These are phyloP conservation scores for Trilocha varians DNA, from an alignment of 2,888 invertebrate species.

Conservation along the genomic window DNA sequence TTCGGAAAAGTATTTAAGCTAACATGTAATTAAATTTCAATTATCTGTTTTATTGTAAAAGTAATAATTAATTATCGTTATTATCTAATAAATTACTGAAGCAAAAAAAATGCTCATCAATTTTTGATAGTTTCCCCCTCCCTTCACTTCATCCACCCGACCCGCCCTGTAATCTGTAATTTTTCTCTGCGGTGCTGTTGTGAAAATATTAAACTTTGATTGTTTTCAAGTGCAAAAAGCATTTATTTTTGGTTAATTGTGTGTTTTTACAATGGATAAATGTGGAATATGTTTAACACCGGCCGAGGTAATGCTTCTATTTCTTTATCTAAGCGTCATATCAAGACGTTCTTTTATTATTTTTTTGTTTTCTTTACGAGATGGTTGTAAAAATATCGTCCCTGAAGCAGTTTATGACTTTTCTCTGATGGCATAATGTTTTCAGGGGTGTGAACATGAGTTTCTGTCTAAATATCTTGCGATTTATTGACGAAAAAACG, in stretches of 20 bases:
- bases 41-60: no score
- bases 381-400: slow-evolving; percentile 58
- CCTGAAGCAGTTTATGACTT: slow-evolving; percentile 14
- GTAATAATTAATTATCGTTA: no score
- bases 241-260: slow-evolving; percentile 23
- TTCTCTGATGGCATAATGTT: slow-evolving; percentile 11
- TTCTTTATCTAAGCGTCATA: slow-evolving; percentile 28
- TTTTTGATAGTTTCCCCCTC: slow-evolving; percentile 12
- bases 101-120: no score
- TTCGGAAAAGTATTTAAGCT: no score
- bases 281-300: slow-evolving; percentile 65
- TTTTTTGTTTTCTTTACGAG: slow-evolving; percentile 66
- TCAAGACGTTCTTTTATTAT: slow-evolving; percentile 41
- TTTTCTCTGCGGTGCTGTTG: slow-evolving; percentile 36
- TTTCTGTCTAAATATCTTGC: slow-evolving; percentile 18
- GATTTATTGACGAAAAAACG: slow-evolving; percentile 43
- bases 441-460: not conserved
- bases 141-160: slow-evolving; percentile 35
- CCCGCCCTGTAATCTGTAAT: slow-evolving; percentile 46
- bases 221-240: slow-evolving; percentile 40
- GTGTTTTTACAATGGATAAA: slow-evolving; percentile 52
- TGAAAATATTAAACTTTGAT: slow-evolving; percentile 47
- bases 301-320: slow-evolving; percentile 50
- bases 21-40: no score
- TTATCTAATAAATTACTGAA: no score